These are phyloP conservation scores for Argyrosomus regius DNA, from an alignment of 2,797 vertebrate genomes.

Conservation along the genomic window DNA sequence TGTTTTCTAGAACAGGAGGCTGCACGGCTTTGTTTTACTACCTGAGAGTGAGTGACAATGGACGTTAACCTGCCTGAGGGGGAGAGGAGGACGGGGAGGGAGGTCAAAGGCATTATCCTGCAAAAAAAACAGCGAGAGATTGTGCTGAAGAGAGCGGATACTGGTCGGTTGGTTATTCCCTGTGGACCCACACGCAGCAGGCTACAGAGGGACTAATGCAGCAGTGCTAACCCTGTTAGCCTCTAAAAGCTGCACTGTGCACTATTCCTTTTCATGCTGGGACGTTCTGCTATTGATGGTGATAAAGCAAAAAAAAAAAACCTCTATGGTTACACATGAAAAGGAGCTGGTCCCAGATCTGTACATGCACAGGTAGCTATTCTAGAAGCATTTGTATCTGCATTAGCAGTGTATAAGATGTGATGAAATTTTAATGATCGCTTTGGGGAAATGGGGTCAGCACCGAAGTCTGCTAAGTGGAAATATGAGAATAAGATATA, in stretches of 20 bases:
- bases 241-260: not conserved
- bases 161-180: slow-evolving; percentile 8
- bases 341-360: not conserved
- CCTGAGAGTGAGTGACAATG: slow-evolving; percentile 15
- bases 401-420: slow-evolving; percentile 1
- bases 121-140: not conserved
- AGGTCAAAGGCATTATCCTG: slow-evolving; percentile 38
- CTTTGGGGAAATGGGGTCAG: slow-evolving; percentile 38
- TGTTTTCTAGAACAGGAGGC: slow-evolving; percentile 13
- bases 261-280: not conserved
- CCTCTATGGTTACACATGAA: not conserved
- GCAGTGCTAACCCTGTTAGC: not conserved
- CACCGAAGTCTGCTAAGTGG: slow-evolving; percentile 1
- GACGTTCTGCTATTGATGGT: not conserved
- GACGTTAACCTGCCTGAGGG: slow-evolving; percentile 17
- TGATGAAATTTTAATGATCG: slow-evolving; percentile 36
- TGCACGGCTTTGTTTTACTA: not conserved
- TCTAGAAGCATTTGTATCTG: not conserved
- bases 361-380: not conserved
- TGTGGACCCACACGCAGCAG: not conserved
- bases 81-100: not conserved
- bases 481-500: slow-evolving; percentile 17
- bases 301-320: not conserved
- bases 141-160: slow-evolving; percentile 23
- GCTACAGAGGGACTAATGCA: not conserved